A percentile compares a stretch with the other conserved stretches of the same genome.
phyloP scores from a whole-genome alignment of 2,113 vertebrate species.

The Ammodytes dubius region DNA sequence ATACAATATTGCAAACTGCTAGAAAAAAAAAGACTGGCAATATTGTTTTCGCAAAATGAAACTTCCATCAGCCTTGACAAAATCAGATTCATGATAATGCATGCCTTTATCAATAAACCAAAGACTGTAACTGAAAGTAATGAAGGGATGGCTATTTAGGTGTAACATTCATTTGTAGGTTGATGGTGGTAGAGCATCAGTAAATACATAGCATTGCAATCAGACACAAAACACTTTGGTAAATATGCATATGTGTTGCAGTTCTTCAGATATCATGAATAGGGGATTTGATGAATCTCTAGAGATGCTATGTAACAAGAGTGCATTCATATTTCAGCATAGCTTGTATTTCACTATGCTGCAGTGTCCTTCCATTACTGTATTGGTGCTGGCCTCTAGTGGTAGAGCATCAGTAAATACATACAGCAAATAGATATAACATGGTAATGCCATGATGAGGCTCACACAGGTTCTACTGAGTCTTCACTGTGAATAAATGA shows the following conservation, averaged over 20 bases:
- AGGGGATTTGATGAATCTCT: neutral
- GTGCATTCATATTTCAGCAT: slow-evolving; percentile 1
- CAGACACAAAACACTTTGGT: neutral
- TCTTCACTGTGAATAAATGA: neutral
- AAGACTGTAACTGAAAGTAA: slow-evolving; percentile 20
- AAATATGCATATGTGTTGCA: slow-evolving; percentile 1
- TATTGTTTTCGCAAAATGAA: too few relatives aligned
- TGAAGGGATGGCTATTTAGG: neutral
- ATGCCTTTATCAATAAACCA: slow-evolving; percentile 1
- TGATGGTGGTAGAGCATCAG: neutral
- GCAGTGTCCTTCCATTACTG: slow-evolving; percentile 22
- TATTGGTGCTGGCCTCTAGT: slow-evolving; percentile 69
- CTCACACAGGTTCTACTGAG: neutral
- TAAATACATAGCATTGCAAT: neutral
- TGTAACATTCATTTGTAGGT: neutral
- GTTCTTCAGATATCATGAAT: neutral
- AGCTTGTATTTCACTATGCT: neutral
- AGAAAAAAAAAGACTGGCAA: too few relatives aligned
- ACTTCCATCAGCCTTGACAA: neutral
- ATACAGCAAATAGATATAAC: neutral
- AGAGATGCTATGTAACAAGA: slow-evolving; percentile 1
- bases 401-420: slow-evolving; percentile 12
- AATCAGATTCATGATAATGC: neutral
- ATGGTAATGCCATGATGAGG: neutral
- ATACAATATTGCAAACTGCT: too few relatives aligned